Percentiles rank a stretch among this genome's conserved stretches.
These are phyloP conservation scores for Drosophila ercepeae DNA, from an alignment of 1,140 invertebrate genomes.

Conservation along the genomic window DNA sequence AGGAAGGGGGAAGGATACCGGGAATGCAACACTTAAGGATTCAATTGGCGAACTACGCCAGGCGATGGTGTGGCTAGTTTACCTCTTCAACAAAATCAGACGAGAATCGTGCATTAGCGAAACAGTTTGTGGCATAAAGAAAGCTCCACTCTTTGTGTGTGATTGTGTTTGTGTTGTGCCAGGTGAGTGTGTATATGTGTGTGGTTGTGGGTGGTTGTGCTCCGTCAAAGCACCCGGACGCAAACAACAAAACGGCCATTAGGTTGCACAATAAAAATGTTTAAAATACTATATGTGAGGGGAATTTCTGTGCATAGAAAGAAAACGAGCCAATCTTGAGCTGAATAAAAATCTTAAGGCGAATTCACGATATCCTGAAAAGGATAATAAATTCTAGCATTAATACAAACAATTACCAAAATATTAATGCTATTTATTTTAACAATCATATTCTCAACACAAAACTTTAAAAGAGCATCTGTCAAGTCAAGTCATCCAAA, in stretches of 20 bases:
- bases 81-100: slow-evolving; percentile 62
- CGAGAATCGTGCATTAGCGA: slow-evolving; percentile 73
- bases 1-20: neutral
- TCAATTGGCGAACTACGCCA: slow-evolving; percentile 62
- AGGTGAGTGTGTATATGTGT: slow-evolving; percentile 11
- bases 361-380: slow-evolving; percentile 13
- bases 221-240: slow-evolving; percentile 38
- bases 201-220: slow-evolving; percentile 3
- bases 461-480: neutral
- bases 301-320: slow-evolving; percentile 31
- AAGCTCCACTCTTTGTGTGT: slow-evolving; percentile 18
- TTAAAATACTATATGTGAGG: slow-evolving; percentile 65
- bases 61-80: slow-evolving; percentile 64
- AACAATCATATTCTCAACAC: neutral
- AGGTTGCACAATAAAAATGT: slow-evolving; percentile 76
- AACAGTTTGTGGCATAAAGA: slow-evolving; percentile 73
- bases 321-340: slow-evolving; percentile 40
- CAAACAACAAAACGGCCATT: slow-evolving; percentile 73
- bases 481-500: neutral
- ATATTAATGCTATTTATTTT: neutral
- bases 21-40: slow-evolving; percentile 64
- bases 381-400: neutral
- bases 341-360: neutral
- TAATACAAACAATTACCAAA: neutral
- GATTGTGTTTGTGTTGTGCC: neutral